Base-by-base conservation (phyloP, 1,140 invertebrate genomes). In the Sminthurinus signatus region DNA sequence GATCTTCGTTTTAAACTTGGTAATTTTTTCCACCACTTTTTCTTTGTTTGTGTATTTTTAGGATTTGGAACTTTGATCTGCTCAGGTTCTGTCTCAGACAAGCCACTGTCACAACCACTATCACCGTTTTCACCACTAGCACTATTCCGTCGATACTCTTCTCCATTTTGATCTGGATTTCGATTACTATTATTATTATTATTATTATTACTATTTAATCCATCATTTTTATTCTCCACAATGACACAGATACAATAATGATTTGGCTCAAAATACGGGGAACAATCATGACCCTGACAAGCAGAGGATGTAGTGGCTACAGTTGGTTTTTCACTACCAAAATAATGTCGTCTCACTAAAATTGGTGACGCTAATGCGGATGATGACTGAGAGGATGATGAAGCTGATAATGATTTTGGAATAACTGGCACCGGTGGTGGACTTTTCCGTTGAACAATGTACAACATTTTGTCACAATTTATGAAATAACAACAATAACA, bases 1-100 rank as follows among this genome's bases (percentile, higher is more conserved):
- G 51, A 31, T 19, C 31, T 32, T 21, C 54, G 3, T 39, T 56
- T 56, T 27, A 56, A 56, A 56, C n/a, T 36, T 19, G 54, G 23
- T 4, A 56, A 32, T 56, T 36, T 8, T 56, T 39, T 56, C 54
- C 54, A 56, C 54, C 54, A 56, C 12, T 54, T 12, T 19, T 54
- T 54, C 10, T 28, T 12, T 10, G 10, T 42, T 12, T n/a, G 10
- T 12, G 10, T 42, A 42, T n/a, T 42, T 12, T 42, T 42, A 42
- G 10, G 10, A 42, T 42, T 42, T 12, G 10, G 10, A 14, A 10
- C 19, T 25, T 54, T 54, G 8, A 23, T 54, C 28, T 14, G 23
- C 4, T 8, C 51, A n/a, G n/a, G n/a, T n/a, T n/a, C n/a, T n/a
- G 29, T 42, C 28, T 39, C 54, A 14, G 54, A 56, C 4, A 36